Evolutionary conservation across 2,797 vertebrate species (phyloP).

Genomic region (Lithobates pipiens): DNA sequence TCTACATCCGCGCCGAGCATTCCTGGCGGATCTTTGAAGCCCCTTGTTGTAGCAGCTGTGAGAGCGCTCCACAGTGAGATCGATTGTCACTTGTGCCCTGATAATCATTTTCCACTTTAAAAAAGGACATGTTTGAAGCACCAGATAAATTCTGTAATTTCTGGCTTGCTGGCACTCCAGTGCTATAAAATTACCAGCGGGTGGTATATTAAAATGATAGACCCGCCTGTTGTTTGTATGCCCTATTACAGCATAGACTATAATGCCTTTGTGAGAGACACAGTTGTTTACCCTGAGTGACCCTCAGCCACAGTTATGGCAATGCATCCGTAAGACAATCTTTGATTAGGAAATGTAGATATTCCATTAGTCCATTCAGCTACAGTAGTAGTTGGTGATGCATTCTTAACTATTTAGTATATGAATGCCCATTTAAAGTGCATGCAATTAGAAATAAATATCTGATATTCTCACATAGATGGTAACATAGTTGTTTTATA

Average conservation of each 20-base stretch:
- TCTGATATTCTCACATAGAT: no score
- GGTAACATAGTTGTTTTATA: no score
- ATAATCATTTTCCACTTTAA: slow-evolving; percentile 53
- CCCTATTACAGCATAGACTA: slow-evolving; percentile 3
- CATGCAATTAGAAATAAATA: no score
- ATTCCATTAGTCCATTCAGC: background rate
- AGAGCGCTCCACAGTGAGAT: slow-evolving; percentile 25
- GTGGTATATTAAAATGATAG: background rate
- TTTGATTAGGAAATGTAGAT: background rate
- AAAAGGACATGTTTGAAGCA: slow-evolving; percentile 29
- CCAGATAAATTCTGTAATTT: slow-evolving; percentile 25
- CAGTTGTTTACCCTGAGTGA: slow-evolving; percentile 47
- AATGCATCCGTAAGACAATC: slow-evolving; percentile 2
- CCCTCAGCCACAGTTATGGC: slow-evolving; percentile 19
- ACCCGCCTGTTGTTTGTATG: slow-evolving; percentile 25
- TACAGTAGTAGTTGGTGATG: no score
- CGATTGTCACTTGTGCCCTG: slow-evolving; percentile 42
- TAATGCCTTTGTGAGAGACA: slow-evolving; percentile 25
- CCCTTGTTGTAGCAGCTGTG: slow-evolving; percentile 46
- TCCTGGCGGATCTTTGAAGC: slow-evolving; percentile 47
- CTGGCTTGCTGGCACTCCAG: slow-evolving; percentile 20
- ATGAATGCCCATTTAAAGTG: no score
- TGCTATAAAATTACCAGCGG: slow-evolving; percentile 39
- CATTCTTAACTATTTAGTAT: no score
- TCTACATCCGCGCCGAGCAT: slow-evolving; percentile 30